A percentile compares a stretch with the other conserved stretches of the same genome.
Conservation (phyloP, 2,113 vertebrate genomes). For the Apteryx owenii region DNA sequence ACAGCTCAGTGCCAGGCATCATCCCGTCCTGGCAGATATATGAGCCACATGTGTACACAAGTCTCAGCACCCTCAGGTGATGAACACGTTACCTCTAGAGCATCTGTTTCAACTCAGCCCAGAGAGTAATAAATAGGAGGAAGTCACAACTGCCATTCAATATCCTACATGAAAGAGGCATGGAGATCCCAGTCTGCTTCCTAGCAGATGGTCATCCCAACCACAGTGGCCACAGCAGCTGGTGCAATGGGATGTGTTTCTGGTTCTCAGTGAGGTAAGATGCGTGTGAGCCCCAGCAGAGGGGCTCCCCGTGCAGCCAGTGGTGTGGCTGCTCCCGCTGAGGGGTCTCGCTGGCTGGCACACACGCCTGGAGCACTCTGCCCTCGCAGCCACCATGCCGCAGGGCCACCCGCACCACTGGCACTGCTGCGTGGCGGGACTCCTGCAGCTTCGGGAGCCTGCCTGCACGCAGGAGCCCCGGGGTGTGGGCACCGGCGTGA, state of each 20-base stretch:
- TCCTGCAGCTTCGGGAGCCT: too few species aligned
- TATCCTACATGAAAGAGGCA: background rate
- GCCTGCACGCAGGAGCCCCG: too few species aligned
- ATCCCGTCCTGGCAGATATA: accelerated
- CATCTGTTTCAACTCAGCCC: background rate
- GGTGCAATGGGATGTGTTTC: background rate
- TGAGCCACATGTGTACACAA: accelerated
- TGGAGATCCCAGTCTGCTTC: background rate
- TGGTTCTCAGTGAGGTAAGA: background rate
- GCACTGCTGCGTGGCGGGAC: too few species aligned
- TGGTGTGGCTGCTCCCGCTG: too few species aligned
- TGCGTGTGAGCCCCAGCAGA: background rate
- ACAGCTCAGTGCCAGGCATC: background rate
- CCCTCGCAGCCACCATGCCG: too few species aligned
- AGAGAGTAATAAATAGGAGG: background rate
- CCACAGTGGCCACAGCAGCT: background rate
- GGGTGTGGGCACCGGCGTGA: too few species aligned
- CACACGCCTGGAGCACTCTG: too few species aligned
- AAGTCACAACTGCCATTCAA: background rate
- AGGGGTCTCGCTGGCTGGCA: too few species aligned
- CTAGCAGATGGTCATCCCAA: background rate
- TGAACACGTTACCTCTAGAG: background rate
- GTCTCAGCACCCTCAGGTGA: background rate
- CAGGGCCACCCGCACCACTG: too few species aligned
- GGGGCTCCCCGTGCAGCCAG: background rate